A percentile compares a stretch with the other conserved stretches of the same genome.
phyloP scores from a whole-genome alignment of 2,797 vertebrate genomes.

The Alfaro cultratus region DNA sequence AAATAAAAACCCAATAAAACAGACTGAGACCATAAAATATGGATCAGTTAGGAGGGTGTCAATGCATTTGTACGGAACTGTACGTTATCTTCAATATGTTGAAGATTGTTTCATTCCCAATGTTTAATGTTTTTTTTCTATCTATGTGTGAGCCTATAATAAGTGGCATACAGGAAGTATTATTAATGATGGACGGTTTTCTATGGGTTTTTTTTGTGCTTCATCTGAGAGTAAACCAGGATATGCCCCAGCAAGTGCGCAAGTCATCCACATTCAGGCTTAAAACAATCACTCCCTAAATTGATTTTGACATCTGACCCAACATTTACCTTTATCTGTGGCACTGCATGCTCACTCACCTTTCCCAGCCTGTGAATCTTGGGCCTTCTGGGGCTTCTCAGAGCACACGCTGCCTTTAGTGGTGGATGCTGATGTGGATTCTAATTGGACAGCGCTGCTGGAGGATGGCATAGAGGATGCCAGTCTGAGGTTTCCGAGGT shows the following conservation, averaged over 20 bases:
- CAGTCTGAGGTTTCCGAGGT: conserved; percentile 41
- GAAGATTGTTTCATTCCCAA: not conserved
- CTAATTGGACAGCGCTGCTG: conserved; percentile 44
- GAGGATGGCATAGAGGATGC: conserved; percentile 1
- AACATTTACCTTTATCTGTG: not conserved
- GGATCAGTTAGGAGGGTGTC: not conserved
- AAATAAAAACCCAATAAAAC: not conserved
- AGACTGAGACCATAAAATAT: not conserved
- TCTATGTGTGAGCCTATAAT: not conserved
- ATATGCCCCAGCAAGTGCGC: not conserved
- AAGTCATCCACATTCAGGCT: not conserved
- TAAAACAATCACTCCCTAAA: conserved; percentile 2
- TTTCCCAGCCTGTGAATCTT: conserved; percentile 55
- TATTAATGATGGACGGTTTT: not conserved
- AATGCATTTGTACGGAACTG: not conserved
- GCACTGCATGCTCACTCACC: conserved; percentile 63
- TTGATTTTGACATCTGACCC: conserved; percentile 7
- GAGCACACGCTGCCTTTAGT: conserved; percentile 40
- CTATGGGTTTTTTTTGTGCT: not conserved
- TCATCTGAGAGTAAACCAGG: not conserved
- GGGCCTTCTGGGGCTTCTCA: conserved; percentile 55
- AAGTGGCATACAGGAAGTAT: not conserved
- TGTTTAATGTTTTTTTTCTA: not conserved
- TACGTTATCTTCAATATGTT: not conserved
- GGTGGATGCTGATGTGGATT: conserved; percentile 40